Evolutionary conservation across 2,888 invertebrate genomes (phyloP).

Genomic region (Zonitis immaculata): DNA sequence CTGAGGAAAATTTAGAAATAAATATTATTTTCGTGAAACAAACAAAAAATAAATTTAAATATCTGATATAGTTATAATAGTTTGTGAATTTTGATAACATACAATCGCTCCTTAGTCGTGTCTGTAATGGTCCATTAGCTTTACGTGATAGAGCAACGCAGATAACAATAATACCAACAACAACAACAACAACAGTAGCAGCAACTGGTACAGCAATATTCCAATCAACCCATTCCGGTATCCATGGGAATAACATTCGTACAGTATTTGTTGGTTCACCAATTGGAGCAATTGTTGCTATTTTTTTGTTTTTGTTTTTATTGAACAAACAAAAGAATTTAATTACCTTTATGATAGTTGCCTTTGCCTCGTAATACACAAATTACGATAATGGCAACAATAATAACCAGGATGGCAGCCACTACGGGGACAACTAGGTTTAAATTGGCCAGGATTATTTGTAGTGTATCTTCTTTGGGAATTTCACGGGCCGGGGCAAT

Average conservation of each 20-base stretch:
- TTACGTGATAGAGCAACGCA: constrained; percentile 82
- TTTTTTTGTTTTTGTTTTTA: background rate
- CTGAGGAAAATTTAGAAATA: constrained; percentile 50
- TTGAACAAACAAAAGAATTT: constrained; percentile 24
- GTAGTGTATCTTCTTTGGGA: constrained; percentile 79
- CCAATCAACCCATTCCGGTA: constrained; percentile 82
- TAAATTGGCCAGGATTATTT: constrained; percentile 83
- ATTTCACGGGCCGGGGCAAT: constrained; percentile 87
- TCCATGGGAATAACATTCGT: constrained; percentile 65
- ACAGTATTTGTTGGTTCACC: constrained; percentile 51
- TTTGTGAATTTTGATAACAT: constrained; percentile 50
- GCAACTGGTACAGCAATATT: constrained; percentile 87
- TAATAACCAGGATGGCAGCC: constrained; percentile 86
- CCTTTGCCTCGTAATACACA: constrained; percentile 85
- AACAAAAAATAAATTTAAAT: too few relatives aligned
- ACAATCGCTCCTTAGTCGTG: constrained; percentile 79
- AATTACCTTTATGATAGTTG: constrained; percentile 76
- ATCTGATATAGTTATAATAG: too few relatives aligned
- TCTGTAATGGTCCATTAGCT: constrained; percentile 60
- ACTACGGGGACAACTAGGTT: constrained; percentile 92
- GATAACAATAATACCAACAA: constrained; percentile 86
- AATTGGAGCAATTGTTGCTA: constrained; percentile 79
- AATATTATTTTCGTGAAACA: too few relatives aligned
- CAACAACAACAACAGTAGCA: constrained; percentile 84
- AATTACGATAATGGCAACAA: constrained; percentile 89